Conservation (phyloP, 2,797 vertebrate genomes). For the Lepus townsendii region DNA sequence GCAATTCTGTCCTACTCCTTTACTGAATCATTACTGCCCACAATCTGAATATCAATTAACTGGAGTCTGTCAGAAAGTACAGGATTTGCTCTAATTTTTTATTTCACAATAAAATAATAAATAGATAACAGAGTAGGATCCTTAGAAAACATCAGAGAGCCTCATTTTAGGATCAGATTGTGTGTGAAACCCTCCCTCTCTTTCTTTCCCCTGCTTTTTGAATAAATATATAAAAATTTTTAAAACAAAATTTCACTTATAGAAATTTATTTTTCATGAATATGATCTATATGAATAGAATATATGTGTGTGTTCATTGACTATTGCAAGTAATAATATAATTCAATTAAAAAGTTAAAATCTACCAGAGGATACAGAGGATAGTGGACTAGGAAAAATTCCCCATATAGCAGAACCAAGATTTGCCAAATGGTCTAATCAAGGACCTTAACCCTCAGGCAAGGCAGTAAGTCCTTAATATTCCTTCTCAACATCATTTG, state of each 20-base stretch:
- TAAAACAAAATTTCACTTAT: not conserved
- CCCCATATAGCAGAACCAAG: not conserved
- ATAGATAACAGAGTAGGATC: not conserved
- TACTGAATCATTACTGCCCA: not conserved
- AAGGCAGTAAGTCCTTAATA: not conserved
- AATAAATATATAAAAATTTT: no score
- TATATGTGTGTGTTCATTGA: not conserved
- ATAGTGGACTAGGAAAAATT: not conserved
- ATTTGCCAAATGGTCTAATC: not conserved
- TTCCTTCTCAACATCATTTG: not conserved
- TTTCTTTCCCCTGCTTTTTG: no score
- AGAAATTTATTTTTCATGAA: not conserved
- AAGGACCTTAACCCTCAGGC: not conserved
- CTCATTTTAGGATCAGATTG: not conserved
- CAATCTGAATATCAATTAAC: not conserved
- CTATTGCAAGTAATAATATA: not conserved
- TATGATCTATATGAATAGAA: not conserved
- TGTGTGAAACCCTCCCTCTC: not conserved
- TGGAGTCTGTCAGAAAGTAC: not conserved
- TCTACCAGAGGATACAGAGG: not conserved
- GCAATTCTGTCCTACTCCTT: not conserved
- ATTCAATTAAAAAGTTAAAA: not conserved
- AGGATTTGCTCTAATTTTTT: not conserved
- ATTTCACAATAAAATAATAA: not conserved
- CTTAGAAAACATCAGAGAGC: not conserved